phyloP scores from a whole-genome alignment of 1,140 invertebrate species.

The Microplitis mediator region DNA sequence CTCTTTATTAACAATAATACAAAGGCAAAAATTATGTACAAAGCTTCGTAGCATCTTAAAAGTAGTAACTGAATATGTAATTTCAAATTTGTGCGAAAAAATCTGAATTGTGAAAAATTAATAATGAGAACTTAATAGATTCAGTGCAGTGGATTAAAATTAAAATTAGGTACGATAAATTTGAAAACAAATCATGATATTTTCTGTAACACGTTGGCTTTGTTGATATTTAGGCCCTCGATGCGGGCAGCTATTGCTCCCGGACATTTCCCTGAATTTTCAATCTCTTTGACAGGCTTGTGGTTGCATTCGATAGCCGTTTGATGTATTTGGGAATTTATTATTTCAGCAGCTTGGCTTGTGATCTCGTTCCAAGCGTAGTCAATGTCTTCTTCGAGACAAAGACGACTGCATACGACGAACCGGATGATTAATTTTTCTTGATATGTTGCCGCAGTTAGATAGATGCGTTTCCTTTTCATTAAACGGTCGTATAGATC shows the following conservation, averaged over 20 bases:
- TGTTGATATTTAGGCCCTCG: constrained; percentile 33
- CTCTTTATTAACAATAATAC: no score
- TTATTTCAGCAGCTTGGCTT: constrained; percentile 56
- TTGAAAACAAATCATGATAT: constrained; percentile 28
- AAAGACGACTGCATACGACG: constrained; percentile 77
- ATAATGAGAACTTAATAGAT: background rate
- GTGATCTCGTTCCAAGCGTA: constrained; percentile 84
- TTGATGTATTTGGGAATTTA: background rate
- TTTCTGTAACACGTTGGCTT: constrained; percentile 33
- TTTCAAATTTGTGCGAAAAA: background rate
- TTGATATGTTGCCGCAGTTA: constrained; percentile 76
- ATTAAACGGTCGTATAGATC: constrained; percentile 77
- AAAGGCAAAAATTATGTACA: no score
- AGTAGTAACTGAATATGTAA: background rate
- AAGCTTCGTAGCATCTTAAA: no score
- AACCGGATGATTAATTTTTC: constrained; percentile 81
- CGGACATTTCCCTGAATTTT: constrained; percentile 6
- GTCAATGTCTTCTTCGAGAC: constrained; percentile 74
- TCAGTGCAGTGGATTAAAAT: background rate
- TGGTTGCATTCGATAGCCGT: background rate
- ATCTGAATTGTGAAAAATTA: background rate
- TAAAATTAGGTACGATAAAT: background rate
- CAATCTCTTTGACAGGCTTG: background rate
- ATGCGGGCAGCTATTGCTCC: constrained; percentile 30
- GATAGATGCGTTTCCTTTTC: constrained; percentile 79